phyloP scores from a whole-genome alignment of 2,888 invertebrate species.

The Leucophora obtusa region DNA sequence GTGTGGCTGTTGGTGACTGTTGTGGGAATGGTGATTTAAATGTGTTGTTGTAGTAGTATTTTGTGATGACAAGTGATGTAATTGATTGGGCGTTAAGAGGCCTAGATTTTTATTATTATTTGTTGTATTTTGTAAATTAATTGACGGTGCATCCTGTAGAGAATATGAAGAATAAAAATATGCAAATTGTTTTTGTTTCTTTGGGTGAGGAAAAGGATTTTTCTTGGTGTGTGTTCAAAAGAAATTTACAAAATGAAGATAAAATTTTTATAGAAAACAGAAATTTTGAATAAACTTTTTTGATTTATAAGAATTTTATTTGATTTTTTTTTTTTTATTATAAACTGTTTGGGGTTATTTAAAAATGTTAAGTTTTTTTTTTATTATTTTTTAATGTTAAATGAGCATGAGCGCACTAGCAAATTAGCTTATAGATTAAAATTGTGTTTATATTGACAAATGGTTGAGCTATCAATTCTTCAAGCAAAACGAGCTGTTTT shows the following conservation, averaged over 20 bases:
- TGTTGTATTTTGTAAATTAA: constrained; percentile 71
- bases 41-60: constrained; percentile 60
- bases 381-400: constrained; percentile 34
- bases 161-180: constrained; percentile 52
- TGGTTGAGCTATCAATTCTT: neutral
- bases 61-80: constrained; percentile 67
- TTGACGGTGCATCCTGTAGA: constrained; percentile 75
- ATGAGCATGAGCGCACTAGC: constrained; percentile 35
- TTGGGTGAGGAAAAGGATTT: neutral
- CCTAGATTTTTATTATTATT: constrained; percentile 71
- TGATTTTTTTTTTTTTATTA: constrained; percentile 9
- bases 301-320: neutral
- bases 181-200: constrained; percentile 32
- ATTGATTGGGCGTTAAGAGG: constrained; percentile 74
- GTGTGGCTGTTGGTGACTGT: constrained; percentile 62
- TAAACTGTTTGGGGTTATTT: constrained; percentile 1
- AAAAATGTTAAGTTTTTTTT: constrained; percentile 20
- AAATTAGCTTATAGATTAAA: neutral
- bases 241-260: neutral
- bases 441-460: neutral
- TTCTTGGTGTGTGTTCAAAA: neutral
- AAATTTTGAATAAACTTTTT: neutral
- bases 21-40: constrained; percentile 70
- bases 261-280: neutral
- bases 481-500: constrained; percentile 8